These are phyloP conservation scores for Percopsis transmontana DNA, from an alignment of 2,113 vertebrate genomes.

Conservation along the genomic window DNA sequence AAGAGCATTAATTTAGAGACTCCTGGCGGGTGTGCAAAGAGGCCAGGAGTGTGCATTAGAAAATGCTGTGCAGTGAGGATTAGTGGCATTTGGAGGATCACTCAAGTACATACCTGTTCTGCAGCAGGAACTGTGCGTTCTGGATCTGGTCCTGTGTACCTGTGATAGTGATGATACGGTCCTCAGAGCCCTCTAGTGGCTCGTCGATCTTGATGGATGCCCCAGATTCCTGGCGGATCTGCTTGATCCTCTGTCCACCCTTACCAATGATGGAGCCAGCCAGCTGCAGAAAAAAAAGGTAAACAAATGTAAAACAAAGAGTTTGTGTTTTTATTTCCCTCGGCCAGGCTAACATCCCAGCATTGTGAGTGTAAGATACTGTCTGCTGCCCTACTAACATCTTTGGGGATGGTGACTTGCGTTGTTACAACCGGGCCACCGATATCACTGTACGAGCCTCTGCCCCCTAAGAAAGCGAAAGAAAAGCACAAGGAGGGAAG, in stretches of 20 bases:
- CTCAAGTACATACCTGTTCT: conserved; percentile 87
- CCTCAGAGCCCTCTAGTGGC: conserved; percentile 96
- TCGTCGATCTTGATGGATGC: conserved; percentile 99
- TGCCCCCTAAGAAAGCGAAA: conserved; percentile 72
- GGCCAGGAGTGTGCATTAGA: background rate
- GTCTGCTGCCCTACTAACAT: conserved; percentile 79
- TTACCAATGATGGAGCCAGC: conserved; percentile 98
- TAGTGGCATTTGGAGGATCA: conserved; percentile 5
- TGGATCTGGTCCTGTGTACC: conserved; percentile 99
- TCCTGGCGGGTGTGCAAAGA: conserved; percentile 2
- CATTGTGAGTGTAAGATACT: background rate
- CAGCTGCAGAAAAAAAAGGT: conserved; percentile 74
- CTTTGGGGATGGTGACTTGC: conserved; percentile 99
- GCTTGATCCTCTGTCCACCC: conserved; percentile 95
- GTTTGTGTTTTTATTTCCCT: background rate
- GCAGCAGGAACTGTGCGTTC: conserved; percentile 97
- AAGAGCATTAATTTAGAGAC: background rate
- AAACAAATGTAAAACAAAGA: background rate
- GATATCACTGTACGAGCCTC: conserved; percentile 94
- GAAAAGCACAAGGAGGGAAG: background rate
- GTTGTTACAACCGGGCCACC: conserved; percentile 97
- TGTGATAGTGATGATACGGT: conserved; percentile 98
- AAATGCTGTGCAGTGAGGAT: conserved; percentile 1
- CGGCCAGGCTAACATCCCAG: background rate
- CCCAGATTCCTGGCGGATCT: conserved; percentile 96